Base-by-base conservation (phyloP, 1,140 invertebrate species). In the Heliconius hewitsoni region DNA sequence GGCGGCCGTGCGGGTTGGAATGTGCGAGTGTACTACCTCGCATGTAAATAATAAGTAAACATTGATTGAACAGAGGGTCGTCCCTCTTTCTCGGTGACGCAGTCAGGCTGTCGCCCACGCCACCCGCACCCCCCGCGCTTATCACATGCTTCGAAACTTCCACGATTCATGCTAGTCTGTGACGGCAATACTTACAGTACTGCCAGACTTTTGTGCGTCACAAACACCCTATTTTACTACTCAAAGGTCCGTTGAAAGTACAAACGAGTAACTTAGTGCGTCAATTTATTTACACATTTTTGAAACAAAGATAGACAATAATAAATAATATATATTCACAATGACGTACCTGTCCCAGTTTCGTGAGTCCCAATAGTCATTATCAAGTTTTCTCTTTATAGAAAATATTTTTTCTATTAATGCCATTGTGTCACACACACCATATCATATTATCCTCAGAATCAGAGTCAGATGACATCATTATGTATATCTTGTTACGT, bases 331-430 rank as follows among this genome's bases (percentile, higher is more conserved):
- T 74, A 50, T 81, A 78, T 72, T 76, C 77, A 52, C 37, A 76
- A 76, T 72, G 82, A 94, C 94, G 87, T 93, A 95, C 94, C 92
- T 95, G 87, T 80, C 85, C 85, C 86, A 85, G 84, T 89, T 90
- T 89, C 85, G 87, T 87, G 84, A 86, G 86, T 89, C 90, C 86
- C 84, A 86, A 89, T 89, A 87, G 80, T 85, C 86, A 85, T 89
- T 84, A 85, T 87, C 85, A 83, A 93, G 88, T 91, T 94, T 94
- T 92, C 91, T 94, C 88, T 92, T 91, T 86, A 88, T 87, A 81
- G 89, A 88, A 85, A 93, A 90, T 72, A 94, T 84, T 90, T 92
- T 94, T 78, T 94, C 90, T 73, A 95, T 89, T 83, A 95, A 88
- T 83, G 91, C 93, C 94, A 95, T 95, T 85, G 86, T 87, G 82